Evolutionary conservation across 2,888 invertebrate genomes (phyloP).

Genomic region (Xanthorhoe designata): DNA sequence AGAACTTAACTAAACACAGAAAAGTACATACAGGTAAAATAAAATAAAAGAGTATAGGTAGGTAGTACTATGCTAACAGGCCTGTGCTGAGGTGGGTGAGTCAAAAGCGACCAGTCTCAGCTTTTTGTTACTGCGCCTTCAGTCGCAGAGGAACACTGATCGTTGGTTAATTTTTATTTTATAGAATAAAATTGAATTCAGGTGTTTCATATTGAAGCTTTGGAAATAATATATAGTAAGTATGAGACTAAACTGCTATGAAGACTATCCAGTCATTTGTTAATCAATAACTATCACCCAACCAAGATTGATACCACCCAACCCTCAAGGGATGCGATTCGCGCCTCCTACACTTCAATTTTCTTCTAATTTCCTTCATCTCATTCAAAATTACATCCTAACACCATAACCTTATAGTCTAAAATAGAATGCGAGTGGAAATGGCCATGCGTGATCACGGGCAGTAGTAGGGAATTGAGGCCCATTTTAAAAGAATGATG

Average conservation of each 20-base stretch:
- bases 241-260: not conserved
- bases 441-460: conserved; percentile 72
- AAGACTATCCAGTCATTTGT: conserved; percentile 27
- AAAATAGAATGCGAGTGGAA: conserved; percentile 32
- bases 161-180: too few species aligned
- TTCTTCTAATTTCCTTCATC: conserved; percentile 59
- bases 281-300: conserved; percentile 55
- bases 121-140: too few species aligned
- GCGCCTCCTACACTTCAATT: conserved; percentile 65
- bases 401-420: conserved; percentile 11
- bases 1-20: too few species aligned
- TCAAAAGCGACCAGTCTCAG: too few species aligned
- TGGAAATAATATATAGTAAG: too few species aligned
- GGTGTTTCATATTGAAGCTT: too few species aligned
- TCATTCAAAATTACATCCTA: conserved; percentile 48
- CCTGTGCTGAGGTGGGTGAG: too few species aligned
- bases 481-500: conserved; percentile 79
- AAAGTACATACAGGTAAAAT: too few species aligned
- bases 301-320: conserved; percentile 78
- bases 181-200: too few species aligned
- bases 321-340: conserved; percentile 77
- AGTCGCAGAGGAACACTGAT: too few species aligned
- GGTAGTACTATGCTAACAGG: too few species aligned
- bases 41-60: too few species aligned
- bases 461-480: conserved; percentile 72